Evolutionary conservation across 2,113 vertebrate species (phyloP), one percentile per base, ranked within the genome.

Genomic region (Mesembrinibis cayennensis): DNA sequence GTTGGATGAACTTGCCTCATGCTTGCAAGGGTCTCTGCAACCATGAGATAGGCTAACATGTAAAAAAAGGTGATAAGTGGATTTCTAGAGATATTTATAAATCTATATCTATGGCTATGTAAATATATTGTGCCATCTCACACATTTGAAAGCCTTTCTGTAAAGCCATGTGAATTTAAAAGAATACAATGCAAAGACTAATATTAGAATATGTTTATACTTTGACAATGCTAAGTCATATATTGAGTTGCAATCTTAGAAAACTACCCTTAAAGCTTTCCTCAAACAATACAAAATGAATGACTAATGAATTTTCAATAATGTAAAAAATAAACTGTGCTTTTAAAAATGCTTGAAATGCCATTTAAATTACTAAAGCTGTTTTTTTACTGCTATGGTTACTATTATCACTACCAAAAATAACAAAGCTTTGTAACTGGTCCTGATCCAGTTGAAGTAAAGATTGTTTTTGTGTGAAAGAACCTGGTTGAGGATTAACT

Each of bases 281-380:
- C 30, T 80, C 50, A 74, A 82, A 45, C 45, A 61, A 9, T 32
- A 49, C 8, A 53, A 91, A 78, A 89, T 40, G 9, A 74, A 85
- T 66, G 27, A 82, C 27, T 74, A 74, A 92, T 93, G 52, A 47
- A n/a, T 76, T 95, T 82, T 86, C 91, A 94, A 36, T 67, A 88
- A 74, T 20, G 21, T 71, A 49, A 85, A 88, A 85, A 78, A 70
- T 65, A 92, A 81, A 56, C 7, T 16, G 19, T 80, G 8, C 26
- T 84, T 95, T 82, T 26, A 80, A 94, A 94, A 90, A 69, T 90
- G 19, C 38, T 85, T 82, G 78, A 86, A 85, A 92, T 95, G 8
- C 82, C 71, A 86, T 92, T 88, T 82, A 63, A 92, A 71, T 88
- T 92, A 62, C n/a, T 59, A 71, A 79, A 79, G 30, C 38, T 90